phyloP scores from a whole-genome alignment of 1,140 invertebrate genomes.

The Drosophila gunungcola region DNA sequence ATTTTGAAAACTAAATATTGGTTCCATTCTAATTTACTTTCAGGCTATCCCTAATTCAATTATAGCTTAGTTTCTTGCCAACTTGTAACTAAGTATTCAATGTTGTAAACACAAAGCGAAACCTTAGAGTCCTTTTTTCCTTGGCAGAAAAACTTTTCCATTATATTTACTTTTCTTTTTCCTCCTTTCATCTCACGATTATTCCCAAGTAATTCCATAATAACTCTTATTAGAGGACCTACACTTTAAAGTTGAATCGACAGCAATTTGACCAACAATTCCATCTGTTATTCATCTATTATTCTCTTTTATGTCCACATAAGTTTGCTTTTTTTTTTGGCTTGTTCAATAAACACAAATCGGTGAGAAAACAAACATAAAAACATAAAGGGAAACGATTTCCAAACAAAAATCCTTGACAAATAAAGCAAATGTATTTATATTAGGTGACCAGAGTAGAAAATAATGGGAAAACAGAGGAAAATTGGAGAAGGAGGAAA shows the following conservation, averaged over 20 bases:
- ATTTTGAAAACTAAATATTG: no score
- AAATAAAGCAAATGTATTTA: conserved; percentile 74
- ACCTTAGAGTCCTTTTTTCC: conserved; percentile 2
- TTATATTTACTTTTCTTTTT: not conserved
- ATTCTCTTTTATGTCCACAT: not conserved
- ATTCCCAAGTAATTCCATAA: conserved; percentile 44
- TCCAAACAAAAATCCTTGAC: conserved; percentile 45
- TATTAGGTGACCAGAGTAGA: conserved; percentile 51
- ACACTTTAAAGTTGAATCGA: conserved; percentile 59
- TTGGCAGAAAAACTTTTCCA: conserved; percentile 1
- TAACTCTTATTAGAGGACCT: conserved; percentile 60
- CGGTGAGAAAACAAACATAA: conserved; percentile 7
- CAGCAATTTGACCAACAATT: conserved; percentile 29
- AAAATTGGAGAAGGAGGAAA: conserved; percentile 18
- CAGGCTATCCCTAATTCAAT: conserved; percentile 2
- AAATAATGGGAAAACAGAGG: conserved; percentile 3
- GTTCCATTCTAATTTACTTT: no score
- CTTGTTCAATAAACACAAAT: conserved; percentile 42
- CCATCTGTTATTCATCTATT: conserved; percentile 28
- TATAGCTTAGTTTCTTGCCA: not conserved
- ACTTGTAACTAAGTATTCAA: conserved; percentile 9
- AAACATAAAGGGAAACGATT: conserved; percentile 15
- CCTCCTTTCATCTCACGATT: conserved; percentile 12
- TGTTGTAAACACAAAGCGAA: conserved; percentile 6
- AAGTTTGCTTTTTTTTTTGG: conserved; percentile 6